A percentile compares a stretch with the other conserved stretches of the same genome.
Conservation (phyloP, 1,140 invertebrate genomes). For the Leptonema lineaticorne region DNA sequence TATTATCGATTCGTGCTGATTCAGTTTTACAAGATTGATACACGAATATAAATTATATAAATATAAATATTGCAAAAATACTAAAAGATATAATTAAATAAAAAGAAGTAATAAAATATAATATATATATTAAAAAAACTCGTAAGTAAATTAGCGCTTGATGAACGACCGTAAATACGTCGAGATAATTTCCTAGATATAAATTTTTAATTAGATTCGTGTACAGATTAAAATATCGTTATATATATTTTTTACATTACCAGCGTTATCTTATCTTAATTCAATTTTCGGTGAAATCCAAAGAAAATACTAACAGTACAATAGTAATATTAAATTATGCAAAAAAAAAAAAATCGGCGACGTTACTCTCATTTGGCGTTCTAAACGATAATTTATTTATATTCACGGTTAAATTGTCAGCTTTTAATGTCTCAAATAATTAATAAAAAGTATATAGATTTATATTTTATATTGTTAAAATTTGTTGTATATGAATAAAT, state of each 20-base stretch:
- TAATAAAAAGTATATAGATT: too few species aligned
- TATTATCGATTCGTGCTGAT: too few species aligned
- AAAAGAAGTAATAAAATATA: too few species aligned
- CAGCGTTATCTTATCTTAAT: background rate
- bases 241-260: slow-evolving; percentile 3
- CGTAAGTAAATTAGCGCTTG: slow-evolving; percentile 5
- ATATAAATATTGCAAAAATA: background rate
- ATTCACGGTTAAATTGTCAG: too few species aligned
- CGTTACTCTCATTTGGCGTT: too few species aligned
- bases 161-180: slow-evolving; percentile 14
- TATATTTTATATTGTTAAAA: too few species aligned
- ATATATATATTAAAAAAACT: background rate
- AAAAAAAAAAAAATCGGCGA: background rate
- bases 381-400: too few species aligned
- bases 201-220: slow-evolving; percentile 14
- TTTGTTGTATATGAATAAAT: too few species aligned
- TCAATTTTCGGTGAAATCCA: slow-evolving; percentile 14
- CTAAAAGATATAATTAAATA: background rate
- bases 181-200: slow-evolving; percentile 9
- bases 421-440: too few species aligned
- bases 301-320: too few species aligned
- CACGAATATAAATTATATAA: background rate
- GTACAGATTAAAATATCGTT: slow-evolving; percentile 2
- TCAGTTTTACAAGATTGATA: too few species aligned
- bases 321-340: background rate